A percentile compares a stretch with the other conserved stretches of the same genome.
phyloP scores from a whole-genome alignment of 2,888 invertebrate genomes.

The Seira musarum region DNA sequence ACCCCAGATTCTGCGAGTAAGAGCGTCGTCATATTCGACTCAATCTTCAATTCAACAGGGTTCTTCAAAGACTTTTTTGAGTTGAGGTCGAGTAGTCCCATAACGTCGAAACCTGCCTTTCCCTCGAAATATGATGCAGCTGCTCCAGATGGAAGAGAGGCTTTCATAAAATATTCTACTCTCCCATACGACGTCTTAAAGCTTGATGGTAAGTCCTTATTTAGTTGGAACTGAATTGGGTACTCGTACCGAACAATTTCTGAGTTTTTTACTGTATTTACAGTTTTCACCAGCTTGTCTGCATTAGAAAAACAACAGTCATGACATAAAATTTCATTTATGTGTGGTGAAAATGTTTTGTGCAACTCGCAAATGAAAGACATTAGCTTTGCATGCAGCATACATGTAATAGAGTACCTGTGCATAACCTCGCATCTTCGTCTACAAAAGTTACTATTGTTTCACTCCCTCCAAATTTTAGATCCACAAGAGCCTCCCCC shows the following conservation, averaged over 20 bases:
- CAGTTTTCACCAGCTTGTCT: slow-evolving; percentile 45
- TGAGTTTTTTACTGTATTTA: background rate
- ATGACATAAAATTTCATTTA: too few relatives aligned
- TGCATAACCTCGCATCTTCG: slow-evolving; percentile 52
- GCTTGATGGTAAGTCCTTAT: slow-evolving; percentile 53
- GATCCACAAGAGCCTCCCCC: slow-evolving; percentile 42
- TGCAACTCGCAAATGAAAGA: too few relatives aligned
- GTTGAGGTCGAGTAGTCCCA: slow-evolving; percentile 49
- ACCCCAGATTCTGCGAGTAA: slow-evolving; percentile 29
- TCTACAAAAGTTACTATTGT: slow-evolving; percentile 43
- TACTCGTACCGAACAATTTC: slow-evolving; percentile 48
- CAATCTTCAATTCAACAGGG: slow-evolving; percentile 47
- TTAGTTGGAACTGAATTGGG: slow-evolving; percentile 46
- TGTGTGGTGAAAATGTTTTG: too few relatives aligned
- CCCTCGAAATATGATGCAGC: slow-evolving; percentile 53
- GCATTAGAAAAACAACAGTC: background rate
- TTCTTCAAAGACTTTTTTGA: slow-evolving; percentile 24
- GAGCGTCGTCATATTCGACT: slow-evolving; percentile 35
- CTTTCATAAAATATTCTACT: slow-evolving; percentile 53
- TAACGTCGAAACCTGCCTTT: slow-evolving; percentile 32
- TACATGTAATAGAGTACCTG: slow-evolving; percentile 40
- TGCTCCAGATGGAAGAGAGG: slow-evolving; percentile 49
- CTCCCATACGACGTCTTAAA: slow-evolving; percentile 50
- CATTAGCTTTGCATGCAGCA: too few relatives aligned
- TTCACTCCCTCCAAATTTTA: slow-evolving; percentile 48